Evolutionary conservation across 2,113 vertebrate species (phyloP).

Genomic region (Perognathus longimembris): DNA sequence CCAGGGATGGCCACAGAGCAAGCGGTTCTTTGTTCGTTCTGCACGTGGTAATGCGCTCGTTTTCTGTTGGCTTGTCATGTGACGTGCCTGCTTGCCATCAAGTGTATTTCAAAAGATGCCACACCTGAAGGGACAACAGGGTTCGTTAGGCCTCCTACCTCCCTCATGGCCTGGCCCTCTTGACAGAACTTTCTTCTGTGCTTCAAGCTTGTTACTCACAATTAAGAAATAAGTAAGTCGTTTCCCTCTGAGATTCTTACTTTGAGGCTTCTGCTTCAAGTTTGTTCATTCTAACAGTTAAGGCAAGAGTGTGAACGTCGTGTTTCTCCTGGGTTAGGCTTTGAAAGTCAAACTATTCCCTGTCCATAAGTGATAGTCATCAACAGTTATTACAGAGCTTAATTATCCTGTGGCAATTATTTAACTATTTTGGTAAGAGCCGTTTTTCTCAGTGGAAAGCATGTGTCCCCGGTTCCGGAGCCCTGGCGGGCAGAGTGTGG

Average conservation of each 20-base stretch:
- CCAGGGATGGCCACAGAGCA: not conserved
- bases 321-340: conserved; percentile 39
- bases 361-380: conserved; percentile 49
- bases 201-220: not conserved
- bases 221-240: conserved; percentile 30
- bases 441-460: conserved; percentile 69
- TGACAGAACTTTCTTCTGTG: not conserved
- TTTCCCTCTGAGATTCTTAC: conserved; percentile 3
- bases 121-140: not conserved
- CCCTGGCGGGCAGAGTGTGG: conserved; percentile 27
- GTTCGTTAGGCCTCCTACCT: not conserved
- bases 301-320: conserved; percentile 58
- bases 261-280: conserved; percentile 49
- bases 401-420: conserved; percentile 74
- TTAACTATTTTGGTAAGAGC: conserved; percentile 71
- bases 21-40: not conserved
- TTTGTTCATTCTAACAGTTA: conserved; percentile 52
- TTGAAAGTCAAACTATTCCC: conserved; percentile 61
- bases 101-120: not conserved
- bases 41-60: not conserved
- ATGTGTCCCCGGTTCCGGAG: conserved; percentile 72
- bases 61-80: not conserved
- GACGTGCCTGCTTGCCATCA: not conserved
- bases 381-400: conserved; percentile 68
- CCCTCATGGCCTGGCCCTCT: not conserved